Conservation (phyloP, 2,888 invertebrate species). For the Drosophila tanythrix region DNA sequence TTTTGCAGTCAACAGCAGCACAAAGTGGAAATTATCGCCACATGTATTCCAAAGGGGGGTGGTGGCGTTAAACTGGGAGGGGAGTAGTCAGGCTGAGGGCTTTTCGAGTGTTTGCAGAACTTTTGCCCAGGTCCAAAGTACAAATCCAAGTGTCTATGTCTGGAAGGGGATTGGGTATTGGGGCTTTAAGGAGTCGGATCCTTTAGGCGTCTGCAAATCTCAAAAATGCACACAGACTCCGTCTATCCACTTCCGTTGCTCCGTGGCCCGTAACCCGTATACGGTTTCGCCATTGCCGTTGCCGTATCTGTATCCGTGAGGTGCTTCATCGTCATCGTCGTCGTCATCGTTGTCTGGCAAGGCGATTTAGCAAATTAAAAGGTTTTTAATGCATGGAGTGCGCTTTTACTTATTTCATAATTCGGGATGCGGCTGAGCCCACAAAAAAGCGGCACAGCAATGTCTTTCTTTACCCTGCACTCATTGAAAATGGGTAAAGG, state of each 20-base stretch:
- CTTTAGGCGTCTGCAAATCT: conserved; percentile 79
- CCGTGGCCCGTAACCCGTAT: conserved; percentile 26
- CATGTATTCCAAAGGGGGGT: conserved; percentile 28
- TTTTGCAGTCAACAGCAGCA: conserved; percentile 40
- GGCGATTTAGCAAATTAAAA: conserved; percentile 85
- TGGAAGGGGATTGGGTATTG: not conserved
- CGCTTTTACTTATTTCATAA: conserved; percentile 83
- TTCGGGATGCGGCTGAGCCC: conserved; percentile 61
- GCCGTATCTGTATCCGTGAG: conserved; percentile 38
- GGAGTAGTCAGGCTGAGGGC: conserved; percentile 31
- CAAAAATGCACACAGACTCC: conserved; percentile 78
- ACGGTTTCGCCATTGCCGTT: conserved; percentile 24
- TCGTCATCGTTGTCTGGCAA: conserved; percentile 79
- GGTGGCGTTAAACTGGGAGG: not conserved
- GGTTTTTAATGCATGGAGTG: conserved; percentile 84
- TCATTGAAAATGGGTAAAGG: not conserved
- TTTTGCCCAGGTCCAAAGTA: conserved; percentile 56
- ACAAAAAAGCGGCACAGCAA: conserved; percentile 7
- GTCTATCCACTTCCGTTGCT: conserved; percentile 67
- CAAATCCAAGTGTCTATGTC: conserved; percentile 57
- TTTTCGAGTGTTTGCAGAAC: conserved; percentile 71
- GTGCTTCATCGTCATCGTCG: conserved; percentile 26
- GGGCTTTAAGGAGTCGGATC: conserved; percentile 52
- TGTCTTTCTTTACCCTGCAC: conserved; percentile 20
- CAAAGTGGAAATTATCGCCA: conserved; percentile 76